Conservation (phyloP, 2,888 invertebrate species). For the Lissocephala sabroskyi region DNA sequence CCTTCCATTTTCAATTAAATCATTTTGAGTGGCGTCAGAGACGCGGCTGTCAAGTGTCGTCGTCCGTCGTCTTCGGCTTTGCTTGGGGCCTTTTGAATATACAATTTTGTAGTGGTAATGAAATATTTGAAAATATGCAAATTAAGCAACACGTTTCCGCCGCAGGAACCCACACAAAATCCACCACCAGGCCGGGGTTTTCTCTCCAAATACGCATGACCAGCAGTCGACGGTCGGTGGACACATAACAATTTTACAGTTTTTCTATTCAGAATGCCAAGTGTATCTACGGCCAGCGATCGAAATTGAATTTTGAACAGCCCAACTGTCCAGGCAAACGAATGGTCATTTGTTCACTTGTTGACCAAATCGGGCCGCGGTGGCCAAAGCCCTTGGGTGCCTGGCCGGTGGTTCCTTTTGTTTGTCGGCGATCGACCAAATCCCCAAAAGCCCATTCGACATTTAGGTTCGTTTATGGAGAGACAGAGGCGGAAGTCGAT, state of each 20-base stretch:
- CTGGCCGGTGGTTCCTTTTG: no score
- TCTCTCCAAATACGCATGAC: slow-evolving; percentile 46
- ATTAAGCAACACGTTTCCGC: slow-evolving; percentile 56
- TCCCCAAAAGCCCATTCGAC: slow-evolving; percentile 19
- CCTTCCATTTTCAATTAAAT: slow-evolving; percentile 57
- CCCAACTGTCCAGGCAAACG: slow-evolving; percentile 2
- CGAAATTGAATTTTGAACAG: slow-evolving; percentile 28
- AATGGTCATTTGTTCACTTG: slow-evolving; percentile 21
- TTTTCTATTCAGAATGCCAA: slow-evolving; percentile 26
- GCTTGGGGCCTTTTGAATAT: no score
- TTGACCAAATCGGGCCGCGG: slow-evolving; percentile 28
- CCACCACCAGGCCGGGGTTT: slow-evolving; percentile 16
- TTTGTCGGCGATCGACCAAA: slow-evolving; percentile 21
- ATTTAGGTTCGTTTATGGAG: slow-evolving; percentile 16
- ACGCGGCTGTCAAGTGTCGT: slow-evolving; percentile 35
- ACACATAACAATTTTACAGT: slow-evolving; percentile 19
- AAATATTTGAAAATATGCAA: slow-evolving; percentile 39
- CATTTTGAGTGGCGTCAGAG: slow-evolving; percentile 26
- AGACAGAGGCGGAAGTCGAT: slow-evolving; percentile 47
- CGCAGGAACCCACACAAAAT: slow-evolving; percentile 5
- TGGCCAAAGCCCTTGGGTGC: slow-evolving; percentile 22
- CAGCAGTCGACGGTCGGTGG: slow-evolving; percentile 11
- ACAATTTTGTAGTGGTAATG: not conserved
- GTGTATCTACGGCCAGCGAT: slow-evolving; percentile 27
- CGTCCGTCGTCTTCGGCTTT: no score